These are phyloP conservation scores for Orycteropus afer DNA, from an alignment of 2,113 vertebrate species.

Conservation along the genomic window DNA sequence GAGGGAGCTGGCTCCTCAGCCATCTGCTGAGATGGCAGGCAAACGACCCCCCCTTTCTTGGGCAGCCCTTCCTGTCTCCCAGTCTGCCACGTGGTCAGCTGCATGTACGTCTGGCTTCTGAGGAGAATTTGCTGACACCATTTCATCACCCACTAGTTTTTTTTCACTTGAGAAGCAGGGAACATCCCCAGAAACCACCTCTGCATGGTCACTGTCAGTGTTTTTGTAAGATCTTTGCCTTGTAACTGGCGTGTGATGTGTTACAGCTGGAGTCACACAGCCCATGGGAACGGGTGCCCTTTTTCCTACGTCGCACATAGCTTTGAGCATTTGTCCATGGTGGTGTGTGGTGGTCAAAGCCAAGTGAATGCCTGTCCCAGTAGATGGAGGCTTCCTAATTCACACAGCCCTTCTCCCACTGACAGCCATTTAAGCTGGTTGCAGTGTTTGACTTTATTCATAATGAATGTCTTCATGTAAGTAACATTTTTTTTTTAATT, in stretches of 20 bases:
- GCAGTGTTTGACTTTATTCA: conserved; percentile 19
- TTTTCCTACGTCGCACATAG: background rate
- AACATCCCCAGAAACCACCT: background rate
- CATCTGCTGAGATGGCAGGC: background rate
- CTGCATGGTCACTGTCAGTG: accelerated
- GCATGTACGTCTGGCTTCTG: background rate
- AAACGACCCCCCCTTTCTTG: too few relatives aligned
- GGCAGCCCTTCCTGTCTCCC: too few relatives aligned
- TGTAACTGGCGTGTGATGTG: background rate
- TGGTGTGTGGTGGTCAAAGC: background rate
- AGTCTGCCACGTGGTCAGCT: background rate
- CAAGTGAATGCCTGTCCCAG: background rate
- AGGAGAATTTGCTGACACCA: background rate
- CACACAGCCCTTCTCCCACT: background rate
- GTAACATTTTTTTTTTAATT: conserved; percentile 22
- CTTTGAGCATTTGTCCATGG: background rate
- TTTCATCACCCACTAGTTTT: background rate
- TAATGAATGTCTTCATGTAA: conserved; percentile 12
- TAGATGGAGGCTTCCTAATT: background rate
- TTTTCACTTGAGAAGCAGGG: conserved; percentile 30
- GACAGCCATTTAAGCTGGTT: background rate
- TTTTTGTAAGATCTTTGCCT: background rate
- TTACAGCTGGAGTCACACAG: background rate
- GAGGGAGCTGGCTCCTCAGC: background rate
- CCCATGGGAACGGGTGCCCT: background rate